phyloP scores from a whole-genome alignment of 1,140 invertebrate genomes.

The Eurosta solidaginis region DNA sequence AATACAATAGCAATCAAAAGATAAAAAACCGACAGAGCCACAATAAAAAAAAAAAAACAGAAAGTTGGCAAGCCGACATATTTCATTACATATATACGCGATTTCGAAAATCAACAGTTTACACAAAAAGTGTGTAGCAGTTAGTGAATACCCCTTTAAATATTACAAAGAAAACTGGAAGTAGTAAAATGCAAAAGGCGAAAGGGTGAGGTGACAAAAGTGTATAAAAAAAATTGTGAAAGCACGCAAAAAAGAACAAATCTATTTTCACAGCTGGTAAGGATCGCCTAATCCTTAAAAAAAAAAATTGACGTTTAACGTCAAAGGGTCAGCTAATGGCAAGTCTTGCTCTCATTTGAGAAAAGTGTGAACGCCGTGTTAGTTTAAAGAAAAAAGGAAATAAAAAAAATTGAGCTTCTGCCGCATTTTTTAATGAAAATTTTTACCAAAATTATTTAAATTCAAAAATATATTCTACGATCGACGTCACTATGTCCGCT shows the following conservation, averaged over 20 bases:
- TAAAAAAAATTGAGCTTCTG: background rate
- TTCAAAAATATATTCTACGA: too few relatives aligned
- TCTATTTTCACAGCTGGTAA: too few relatives aligned
- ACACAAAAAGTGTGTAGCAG: background rate
- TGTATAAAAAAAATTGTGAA: too few relatives aligned
- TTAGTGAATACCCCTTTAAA: background rate
- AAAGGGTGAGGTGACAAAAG: too few relatives aligned
- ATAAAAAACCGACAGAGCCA: slow-evolving; percentile 22
- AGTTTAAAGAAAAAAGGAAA: background rate
- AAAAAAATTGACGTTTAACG: background rate
- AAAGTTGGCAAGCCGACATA: background rate
- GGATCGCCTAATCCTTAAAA: too few relatives aligned
- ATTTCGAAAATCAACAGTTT: too few relatives aligned
- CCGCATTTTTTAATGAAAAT: background rate
- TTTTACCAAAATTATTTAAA: background rate
- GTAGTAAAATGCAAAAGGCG: too few relatives aligned
- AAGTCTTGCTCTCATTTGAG: background rate
- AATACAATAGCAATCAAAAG: slow-evolving; percentile 22
- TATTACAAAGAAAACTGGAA: too few relatives aligned
- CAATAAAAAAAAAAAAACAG: slow-evolving; percentile 3
- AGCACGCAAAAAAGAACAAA: too few relatives aligned
- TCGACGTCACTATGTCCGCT: slow-evolving; percentile 38
- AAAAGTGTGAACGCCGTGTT: background rate
- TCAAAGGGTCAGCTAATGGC: background rate
- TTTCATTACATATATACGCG: background rate